Evolutionary conservation across 2,113 vertebrate genomes (phyloP).

Genomic region (Smithornis capensis): DNA sequence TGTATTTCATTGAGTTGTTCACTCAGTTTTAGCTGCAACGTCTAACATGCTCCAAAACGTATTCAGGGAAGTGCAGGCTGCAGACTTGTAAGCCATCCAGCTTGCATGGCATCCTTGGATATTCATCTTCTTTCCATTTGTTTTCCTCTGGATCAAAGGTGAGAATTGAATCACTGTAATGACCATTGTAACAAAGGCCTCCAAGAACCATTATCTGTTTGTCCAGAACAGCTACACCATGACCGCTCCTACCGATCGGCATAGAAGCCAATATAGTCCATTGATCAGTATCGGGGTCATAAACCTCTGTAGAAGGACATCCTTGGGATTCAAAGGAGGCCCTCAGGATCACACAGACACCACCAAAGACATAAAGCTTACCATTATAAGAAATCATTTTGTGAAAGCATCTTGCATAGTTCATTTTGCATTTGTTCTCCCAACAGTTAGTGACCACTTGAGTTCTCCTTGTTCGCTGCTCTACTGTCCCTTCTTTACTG

Average conservation of each 20-base stretch:
- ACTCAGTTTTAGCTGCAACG: conserved; percentile 85
- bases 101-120: conserved; percentile 98
- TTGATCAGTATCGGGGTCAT: conserved; percentile 93
- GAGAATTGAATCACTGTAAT: conserved; percentile 99
- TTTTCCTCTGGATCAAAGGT: conserved; percentile 98
- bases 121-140: conserved; percentile 99
- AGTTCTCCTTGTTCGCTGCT: conserved; percentile 87
- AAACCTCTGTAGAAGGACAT: conserved; percentile 97
- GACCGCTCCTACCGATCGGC: conserved; percentile 98
- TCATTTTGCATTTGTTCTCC: conserved; percentile 99
- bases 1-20: neutral
- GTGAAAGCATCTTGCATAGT: conserved; percentile 98
- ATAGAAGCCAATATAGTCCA: conserved; percentile 99
- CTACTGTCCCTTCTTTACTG: conserved; percentile 87
- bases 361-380: conserved; percentile 98
- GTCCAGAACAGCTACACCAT: conserved; percentile 95
- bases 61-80: conserved; percentile 97
- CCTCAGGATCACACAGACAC: conserved; percentile 95
- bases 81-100: conserved; percentile 98
- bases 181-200: conserved; percentile 97
- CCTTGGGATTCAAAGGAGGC: conserved; percentile 99
- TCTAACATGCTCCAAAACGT: conserved; percentile 93
- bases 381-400: conserved; percentile 99
- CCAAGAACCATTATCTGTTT: conserved; percentile 99
- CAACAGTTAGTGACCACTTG: conserved; percentile 92